Conservation (phyloP, 2,888 invertebrate genomes). For the Lasioglossum malachurum region DNA sequence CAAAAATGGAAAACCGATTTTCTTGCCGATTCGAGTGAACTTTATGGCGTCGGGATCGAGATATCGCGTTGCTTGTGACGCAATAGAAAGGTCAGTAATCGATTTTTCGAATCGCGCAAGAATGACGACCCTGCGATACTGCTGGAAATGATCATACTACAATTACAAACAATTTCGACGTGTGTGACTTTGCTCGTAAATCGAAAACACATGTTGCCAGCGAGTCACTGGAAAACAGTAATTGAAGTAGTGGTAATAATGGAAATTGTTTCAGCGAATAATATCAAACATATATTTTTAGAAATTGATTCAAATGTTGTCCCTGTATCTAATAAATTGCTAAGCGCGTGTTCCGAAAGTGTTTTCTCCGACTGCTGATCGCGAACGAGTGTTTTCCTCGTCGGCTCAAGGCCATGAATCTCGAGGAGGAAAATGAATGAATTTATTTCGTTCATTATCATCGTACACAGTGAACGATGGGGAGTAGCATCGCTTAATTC, state of each 20-base stretch:
- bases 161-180: too few relatives aligned
- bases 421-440: neutral
- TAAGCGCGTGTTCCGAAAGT: neutral
- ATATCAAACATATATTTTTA: too few relatives aligned
- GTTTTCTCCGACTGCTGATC: neutral
- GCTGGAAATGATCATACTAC: too few relatives aligned
- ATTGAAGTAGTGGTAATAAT: too few relatives aligned
- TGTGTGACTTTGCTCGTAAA: too few relatives aligned
- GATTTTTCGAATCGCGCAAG: too few relatives aligned
- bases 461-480: neutral
- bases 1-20: constrained; percentile 1
- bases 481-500: neutral
- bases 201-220: too few relatives aligned
- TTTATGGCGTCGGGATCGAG: neutral
- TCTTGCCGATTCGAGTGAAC: constrained; percentile 2
- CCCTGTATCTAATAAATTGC: too few relatives aligned
- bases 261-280: too few relatives aligned
- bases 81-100: neutral
- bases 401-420: neutral
- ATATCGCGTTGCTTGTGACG: neutral
- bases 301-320: too few relatives aligned
- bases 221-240: too few relatives aligned
- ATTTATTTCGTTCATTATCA: neutral
- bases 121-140: too few relatives aligned
- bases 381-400: neutral